Conservation (phyloP, 2,113 vertebrate genomes). For the Microcebus murinus region DNA sequence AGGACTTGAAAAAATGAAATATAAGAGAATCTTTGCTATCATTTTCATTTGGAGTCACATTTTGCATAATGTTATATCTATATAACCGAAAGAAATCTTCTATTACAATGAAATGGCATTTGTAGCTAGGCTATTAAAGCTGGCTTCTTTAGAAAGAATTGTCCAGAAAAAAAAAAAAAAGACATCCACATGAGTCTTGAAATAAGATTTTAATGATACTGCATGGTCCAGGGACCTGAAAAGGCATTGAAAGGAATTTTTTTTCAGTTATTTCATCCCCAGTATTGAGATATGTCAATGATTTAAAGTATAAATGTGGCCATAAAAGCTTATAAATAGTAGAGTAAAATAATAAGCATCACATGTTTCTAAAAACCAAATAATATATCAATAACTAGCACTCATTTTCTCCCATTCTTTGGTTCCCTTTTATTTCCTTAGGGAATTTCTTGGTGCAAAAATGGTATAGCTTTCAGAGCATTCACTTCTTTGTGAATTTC, state of each 20-base stretch:
- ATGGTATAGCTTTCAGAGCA: background rate
- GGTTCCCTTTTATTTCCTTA: background rate
- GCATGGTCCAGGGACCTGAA: background rate
- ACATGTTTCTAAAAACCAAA: background rate
- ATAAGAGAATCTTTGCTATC: background rate
- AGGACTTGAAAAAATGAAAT: background rate
- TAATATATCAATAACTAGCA: background rate
- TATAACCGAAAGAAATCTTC: background rate
- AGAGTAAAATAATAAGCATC: background rate
- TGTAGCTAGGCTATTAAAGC: background rate
- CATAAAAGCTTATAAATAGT: background rate
- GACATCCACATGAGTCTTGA: background rate
- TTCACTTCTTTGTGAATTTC: background rate
- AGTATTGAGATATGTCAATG: background rate
- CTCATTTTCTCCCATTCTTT: background rate
- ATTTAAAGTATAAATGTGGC: background rate
- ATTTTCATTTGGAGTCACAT: constrained; percentile 7
- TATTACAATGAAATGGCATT: constrained; percentile 4
- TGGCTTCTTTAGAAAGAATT: background rate
- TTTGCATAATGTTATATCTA: background rate
- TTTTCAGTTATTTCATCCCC: background rate
- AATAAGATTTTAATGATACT: background rate
- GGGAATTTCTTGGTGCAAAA: background rate
- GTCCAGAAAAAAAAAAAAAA: background rate
- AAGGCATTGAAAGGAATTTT: background rate